Conservation (phyloP, 2,888 invertebrate genomes). For the Lasioglossum oenotherae region DNA sequence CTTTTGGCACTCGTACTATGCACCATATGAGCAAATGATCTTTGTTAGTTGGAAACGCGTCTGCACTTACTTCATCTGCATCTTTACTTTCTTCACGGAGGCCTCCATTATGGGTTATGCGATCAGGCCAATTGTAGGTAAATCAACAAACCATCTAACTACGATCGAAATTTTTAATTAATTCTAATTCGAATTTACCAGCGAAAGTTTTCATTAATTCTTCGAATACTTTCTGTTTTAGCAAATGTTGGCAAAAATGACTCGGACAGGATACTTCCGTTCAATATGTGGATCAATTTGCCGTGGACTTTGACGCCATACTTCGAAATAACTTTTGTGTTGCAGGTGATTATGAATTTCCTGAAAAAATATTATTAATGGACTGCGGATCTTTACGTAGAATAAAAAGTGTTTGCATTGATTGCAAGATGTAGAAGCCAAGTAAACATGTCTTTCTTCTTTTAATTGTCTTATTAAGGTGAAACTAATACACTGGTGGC, state of each 20-base stretch:
- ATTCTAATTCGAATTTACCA: too few relatives aligned
- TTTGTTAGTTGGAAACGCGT: conserved; percentile 13
- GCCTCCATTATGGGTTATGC: conserved; percentile 29
- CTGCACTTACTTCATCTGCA: conserved; percentile 42
- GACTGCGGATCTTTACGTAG: too few relatives aligned
- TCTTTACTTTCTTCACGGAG: conserved; percentile 45
- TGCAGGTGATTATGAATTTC: conserved; percentile 34
- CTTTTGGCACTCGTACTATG: conserved; percentile 50
- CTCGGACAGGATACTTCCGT: conserved; percentile 16
- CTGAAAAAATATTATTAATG: too few relatives aligned
- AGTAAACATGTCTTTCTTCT: too few relatives aligned
- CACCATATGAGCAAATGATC: conserved; percentile 27
- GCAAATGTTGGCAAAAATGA: conserved; percentile 18
- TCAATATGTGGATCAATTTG: conserved; percentile 67
- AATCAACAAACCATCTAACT: not conserved
- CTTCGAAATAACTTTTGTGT: conserved; percentile 25
- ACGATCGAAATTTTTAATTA: not conserved
- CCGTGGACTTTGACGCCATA: conserved; percentile 51
- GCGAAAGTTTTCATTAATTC: not conserved
- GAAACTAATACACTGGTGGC: too few relatives aligned
- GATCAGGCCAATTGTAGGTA: conserved; percentile 45
- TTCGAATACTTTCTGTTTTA: not conserved
- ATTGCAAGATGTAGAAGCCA: too few relatives aligned
- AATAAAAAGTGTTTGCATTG: too few relatives aligned
- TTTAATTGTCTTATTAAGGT: too few relatives aligned